Conservation (phyloP, 2,888 invertebrate species). For the Sialis lutaria region DNA sequence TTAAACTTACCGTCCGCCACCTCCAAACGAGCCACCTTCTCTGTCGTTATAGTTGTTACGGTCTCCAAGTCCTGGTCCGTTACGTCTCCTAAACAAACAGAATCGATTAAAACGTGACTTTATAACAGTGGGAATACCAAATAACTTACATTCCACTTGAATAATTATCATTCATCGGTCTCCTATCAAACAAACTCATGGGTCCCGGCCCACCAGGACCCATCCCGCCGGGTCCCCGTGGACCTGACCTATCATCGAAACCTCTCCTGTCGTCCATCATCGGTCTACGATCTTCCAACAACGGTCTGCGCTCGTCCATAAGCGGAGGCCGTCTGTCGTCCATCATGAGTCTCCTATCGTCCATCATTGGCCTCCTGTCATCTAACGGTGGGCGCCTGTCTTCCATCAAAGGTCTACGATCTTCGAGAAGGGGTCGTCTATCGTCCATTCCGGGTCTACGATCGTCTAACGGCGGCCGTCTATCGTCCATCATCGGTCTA, state of each 20-base stretch:
- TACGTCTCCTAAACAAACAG: background rate
- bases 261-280: conserved; percentile 12
- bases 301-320: conserved; percentile 8
- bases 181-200: conserved; percentile 1
- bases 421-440: background rate
- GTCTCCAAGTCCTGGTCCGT: conserved; percentile 12
- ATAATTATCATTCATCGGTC: background rate
- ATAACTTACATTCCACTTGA: background rate
- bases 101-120: background rate
- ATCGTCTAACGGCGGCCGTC: conserved; percentile 1
- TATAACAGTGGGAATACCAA: background rate
- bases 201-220: conserved; percentile 4
- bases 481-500: conserved; percentile 10
- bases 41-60: background rate
- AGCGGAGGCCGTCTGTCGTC: conserved; percentile 5
- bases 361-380: conserved; percentile 2
- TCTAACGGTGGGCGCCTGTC: conserved; percentile 1
- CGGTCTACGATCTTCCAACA: conserved; percentile 15
- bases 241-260: background rate
- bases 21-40: background rate
- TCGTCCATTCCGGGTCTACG: conserved; percentile 6
- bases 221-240: conserved; percentile 7
- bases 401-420: conserved; percentile 2
- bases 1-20: background rate
- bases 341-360: conserved; percentile 5